These are phyloP conservation scores for Ptychoptera albimana DNA, from an alignment of 2,888 invertebrate species.

Conservation along the genomic window DNA sequence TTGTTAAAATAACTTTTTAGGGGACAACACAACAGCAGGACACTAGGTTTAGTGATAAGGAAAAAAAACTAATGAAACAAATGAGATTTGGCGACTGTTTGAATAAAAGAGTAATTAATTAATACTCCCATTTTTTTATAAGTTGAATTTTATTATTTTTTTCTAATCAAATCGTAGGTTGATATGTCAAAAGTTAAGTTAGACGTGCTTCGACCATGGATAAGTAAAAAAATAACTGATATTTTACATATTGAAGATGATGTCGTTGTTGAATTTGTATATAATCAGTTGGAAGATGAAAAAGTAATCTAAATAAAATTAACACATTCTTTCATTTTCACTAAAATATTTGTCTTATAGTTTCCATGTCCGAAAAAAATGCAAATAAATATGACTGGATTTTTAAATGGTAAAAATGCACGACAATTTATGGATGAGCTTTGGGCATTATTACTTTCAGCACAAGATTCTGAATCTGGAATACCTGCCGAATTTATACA, in stretches of 20 bases:
- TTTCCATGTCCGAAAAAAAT: constrained; percentile 95
- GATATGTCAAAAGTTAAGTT: constrained; percentile 97
- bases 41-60: constrained; percentile 98
- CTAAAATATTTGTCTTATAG: constrained; percentile 42
- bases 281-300: constrained; percentile 89
- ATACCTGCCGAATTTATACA: constrained; percentile 91
- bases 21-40: constrained; percentile 98
- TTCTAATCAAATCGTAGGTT: constrained; percentile 41
- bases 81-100: constrained; percentile 96
- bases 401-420: constrained; percentile 94
- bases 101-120: constrained; percentile 60
- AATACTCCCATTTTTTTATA: not conserved
- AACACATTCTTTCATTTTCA: not conserved
- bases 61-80: constrained; percentile 95
- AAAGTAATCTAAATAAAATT: constrained; percentile 32
- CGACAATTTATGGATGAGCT: constrained; percentile 95
- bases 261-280: constrained; percentile 96
- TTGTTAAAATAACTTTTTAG: constrained; percentile 32
- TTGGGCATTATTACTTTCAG: constrained; percentile 89
- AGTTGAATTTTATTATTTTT: not conserved
- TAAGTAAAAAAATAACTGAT: constrained; percentile 90
- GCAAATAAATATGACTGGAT: constrained; percentile 99
- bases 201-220: constrained; percentile 98
- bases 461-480: constrained; percentile 88
- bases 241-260: constrained; percentile 96